These are phyloP conservation scores for Drosophila funebris DNA, from an alignment of 1,140 invertebrate genomes.

Conservation along the genomic window DNA sequence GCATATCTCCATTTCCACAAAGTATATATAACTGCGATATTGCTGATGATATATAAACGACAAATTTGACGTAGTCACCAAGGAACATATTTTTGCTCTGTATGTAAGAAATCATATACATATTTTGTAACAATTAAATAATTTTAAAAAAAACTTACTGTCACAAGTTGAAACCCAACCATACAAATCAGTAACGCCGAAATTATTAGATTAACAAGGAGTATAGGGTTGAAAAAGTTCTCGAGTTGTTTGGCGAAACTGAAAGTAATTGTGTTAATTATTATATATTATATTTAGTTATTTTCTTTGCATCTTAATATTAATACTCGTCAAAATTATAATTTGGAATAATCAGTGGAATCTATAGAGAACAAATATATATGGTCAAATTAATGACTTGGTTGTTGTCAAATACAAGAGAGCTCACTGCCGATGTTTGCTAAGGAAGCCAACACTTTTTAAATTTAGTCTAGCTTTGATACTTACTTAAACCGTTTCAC, in stretches of 20 bases:
- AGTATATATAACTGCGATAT: constrained; percentile 74
- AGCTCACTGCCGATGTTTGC: no score
- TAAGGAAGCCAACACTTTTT: no score
- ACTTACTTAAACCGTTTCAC: no score
- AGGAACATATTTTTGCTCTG: constrained; percentile 76
- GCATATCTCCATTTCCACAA: constrained; percentile 71
- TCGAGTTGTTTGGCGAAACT: constrained; percentile 68
- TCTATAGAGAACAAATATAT: no score
- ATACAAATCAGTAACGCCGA: constrained; percentile 79
- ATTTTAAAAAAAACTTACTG: constrained; percentile 47
- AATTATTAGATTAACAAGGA: constrained; percentile 72
- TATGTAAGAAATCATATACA: background rate
- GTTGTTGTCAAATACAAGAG: no score
- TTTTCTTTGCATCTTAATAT: no score
- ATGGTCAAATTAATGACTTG: no score
- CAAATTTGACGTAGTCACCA: constrained; percentile 75
- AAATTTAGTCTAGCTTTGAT: no score
- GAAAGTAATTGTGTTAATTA: background rate
- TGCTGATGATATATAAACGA: constrained; percentile 73
- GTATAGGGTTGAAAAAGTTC: constrained; percentile 78
- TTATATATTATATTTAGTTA: no score
- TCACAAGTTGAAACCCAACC: constrained; percentile 81
- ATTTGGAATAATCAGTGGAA: no score
- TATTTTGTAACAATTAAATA: background rate
- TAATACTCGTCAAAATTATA: no score